phyloP scores from a whole-genome alignment of 1,140 invertebrate species.

The Antheraea pernyi region DNA sequence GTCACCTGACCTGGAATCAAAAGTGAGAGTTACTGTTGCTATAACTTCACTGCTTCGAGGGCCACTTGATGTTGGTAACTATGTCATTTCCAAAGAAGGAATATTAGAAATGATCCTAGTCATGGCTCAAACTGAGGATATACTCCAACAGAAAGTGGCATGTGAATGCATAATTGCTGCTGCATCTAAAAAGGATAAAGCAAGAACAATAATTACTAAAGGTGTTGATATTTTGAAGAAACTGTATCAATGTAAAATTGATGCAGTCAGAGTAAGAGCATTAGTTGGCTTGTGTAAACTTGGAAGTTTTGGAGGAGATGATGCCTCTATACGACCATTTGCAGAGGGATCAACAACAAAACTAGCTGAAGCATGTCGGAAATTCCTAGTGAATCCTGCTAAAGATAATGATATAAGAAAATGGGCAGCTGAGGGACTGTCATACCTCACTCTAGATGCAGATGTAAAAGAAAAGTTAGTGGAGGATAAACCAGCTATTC shows the following conservation, averaged over 20 bases:
- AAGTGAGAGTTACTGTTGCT: conserved; percentile 92
- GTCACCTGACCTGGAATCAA: conserved; percentile 93
- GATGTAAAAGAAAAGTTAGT: conserved; percentile 99
- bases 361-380: conserved; percentile 95
- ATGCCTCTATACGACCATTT: conserved; percentile 95
- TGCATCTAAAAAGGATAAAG: conserved; percentile 98
- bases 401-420: conserved; percentile 94
- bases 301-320: conserved; percentile 96
- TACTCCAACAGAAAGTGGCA: conserved; percentile 94
- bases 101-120: conserved; percentile 98
- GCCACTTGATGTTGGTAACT: conserved; percentile 96
- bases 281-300: conserved; percentile 98
- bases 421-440: conserved; percentile 98
- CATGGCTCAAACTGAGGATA: conserved; percentile 94
- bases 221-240: conserved; percentile 97
- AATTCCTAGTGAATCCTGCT: conserved; percentile 91
- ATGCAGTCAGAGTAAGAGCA: conserved; percentile 93
- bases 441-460: conserved; percentile 98
- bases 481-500: conserved; percentile 90
- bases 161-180: conserved; percentile 98
- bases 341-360: conserved; percentile 97
- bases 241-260: conserved; percentile 94
- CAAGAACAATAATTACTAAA: conserved; percentile 92
- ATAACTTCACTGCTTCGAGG: conserved; percentile 95
- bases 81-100: conserved; percentile 93